These are phyloP conservation scores for Petroica traversi DNA, from an alignment of 2,113 vertebrate genomes.

Conservation along the genomic window DNA sequence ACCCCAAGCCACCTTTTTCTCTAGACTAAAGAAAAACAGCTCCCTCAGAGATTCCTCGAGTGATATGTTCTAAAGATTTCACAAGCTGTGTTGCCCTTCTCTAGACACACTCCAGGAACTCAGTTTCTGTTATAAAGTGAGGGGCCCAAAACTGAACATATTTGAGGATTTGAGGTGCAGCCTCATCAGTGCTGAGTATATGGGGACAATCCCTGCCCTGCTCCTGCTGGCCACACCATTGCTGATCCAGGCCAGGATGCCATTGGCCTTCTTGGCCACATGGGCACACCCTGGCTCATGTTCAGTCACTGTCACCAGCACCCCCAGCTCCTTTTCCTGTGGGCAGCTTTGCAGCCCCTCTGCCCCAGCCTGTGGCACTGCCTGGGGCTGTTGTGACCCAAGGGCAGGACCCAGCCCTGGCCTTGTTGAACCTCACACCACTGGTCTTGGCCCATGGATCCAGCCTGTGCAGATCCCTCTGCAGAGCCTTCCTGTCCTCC, in stretches of 20 bases:
- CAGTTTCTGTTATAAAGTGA: background rate
- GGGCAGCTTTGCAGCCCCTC: background rate
- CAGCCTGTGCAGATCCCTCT: background rate
- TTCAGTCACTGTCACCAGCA: background rate
- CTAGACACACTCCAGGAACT: fast-evolving
- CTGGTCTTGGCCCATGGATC: background rate
- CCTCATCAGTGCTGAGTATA: background rate
- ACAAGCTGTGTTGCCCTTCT: background rate
- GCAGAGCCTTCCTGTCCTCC: background rate
- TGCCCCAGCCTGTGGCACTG: background rate
- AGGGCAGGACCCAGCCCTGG: background rate
- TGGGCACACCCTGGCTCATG: background rate
- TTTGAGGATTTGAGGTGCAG: background rate
- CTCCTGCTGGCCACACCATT: background rate
- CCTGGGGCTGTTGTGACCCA: background rate
- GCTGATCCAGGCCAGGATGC: background rate
- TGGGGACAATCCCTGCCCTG: background rate
- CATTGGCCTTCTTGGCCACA: background rate
- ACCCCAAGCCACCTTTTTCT: background rate
- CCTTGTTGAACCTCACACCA: background rate
- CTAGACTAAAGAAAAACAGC: too few species aligned
- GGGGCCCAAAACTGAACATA: fast-evolving
- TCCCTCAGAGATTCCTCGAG: background rate
- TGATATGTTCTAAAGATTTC: background rate
- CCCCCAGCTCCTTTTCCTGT: background rate